phyloP scores from a whole-genome alignment of 2,113 vertebrate genomes.

The Mustelus asterias region DNA sequence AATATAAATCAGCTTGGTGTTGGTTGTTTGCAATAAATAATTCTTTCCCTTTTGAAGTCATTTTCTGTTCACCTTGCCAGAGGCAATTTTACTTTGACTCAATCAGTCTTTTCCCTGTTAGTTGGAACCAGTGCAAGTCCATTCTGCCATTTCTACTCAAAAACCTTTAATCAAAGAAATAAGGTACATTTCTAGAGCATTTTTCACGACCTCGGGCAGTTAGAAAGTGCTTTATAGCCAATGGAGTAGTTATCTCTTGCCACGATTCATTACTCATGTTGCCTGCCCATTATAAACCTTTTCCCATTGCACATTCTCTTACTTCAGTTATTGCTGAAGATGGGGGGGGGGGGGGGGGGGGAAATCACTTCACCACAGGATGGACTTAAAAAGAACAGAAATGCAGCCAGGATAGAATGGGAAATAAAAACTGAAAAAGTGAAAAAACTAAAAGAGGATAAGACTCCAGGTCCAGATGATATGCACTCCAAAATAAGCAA shows the following conservation, averaged over 20 bases:
- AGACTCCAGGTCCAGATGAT: not conserved
- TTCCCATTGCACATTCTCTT: not conserved
- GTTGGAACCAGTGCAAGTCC: not conserved
- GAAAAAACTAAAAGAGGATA: not conserved
- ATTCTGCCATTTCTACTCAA: not conserved
- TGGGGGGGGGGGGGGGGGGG: not conserved
- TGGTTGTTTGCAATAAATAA: not conserved
- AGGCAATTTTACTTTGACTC: not conserved
- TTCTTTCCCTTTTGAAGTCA: slow-evolving; percentile 13
- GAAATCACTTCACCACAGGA: not conserved
- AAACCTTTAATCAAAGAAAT: not conserved
- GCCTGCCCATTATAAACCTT: not conserved
- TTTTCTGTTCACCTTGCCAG: not conserved
- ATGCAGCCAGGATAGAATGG: not conserved
- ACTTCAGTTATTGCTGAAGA: not conserved
- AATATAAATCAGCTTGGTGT: not conserved
- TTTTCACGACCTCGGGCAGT: not conserved
- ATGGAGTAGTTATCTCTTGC: not conserved
- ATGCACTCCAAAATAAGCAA: not conserved
- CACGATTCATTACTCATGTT: not conserved
- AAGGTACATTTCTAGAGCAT: no score
- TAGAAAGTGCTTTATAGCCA: not conserved
- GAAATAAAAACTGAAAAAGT: not conserved
- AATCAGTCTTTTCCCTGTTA: not conserved
- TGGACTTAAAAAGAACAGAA: not conserved